Conservation (phyloP, 2,888 invertebrate genomes). For the Acleris holmiana region DNA sequence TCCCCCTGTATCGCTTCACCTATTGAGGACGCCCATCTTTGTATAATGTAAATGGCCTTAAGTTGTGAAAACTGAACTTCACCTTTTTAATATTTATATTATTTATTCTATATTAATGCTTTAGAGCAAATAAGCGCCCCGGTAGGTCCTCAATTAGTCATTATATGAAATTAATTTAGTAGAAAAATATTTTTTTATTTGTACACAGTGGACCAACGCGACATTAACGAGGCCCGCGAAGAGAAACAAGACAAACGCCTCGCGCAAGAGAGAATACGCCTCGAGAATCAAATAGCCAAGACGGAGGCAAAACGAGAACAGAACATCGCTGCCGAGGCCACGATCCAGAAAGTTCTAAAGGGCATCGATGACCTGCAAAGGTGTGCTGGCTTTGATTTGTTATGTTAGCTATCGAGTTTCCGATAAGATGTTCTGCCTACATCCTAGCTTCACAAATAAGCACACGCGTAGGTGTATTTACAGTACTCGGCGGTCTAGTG, state of each 20-base stretch:
- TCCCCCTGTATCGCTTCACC: too few species aligned
- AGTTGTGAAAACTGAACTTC: too few species aligned
- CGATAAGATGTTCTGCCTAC: too few species aligned
- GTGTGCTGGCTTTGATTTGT: constrained; percentile 41
- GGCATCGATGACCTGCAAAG: constrained; percentile 72
- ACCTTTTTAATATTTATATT: too few species aligned
- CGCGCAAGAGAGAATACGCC: constrained; percentile 44
- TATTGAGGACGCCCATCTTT: too few species aligned
- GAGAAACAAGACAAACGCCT: constrained; percentile 60
- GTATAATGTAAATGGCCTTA: too few species aligned
- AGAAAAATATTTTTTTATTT: background rate
- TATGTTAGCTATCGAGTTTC: background rate
- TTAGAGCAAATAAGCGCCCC: too few species aligned
- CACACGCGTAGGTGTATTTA: too few species aligned
- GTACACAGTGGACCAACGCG: constrained; percentile 69
- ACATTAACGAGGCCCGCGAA: constrained; percentile 67
- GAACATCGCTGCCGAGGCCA: constrained; percentile 56
- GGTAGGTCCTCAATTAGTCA: too few species aligned
- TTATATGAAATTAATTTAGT: background rate
- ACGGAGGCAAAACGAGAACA: constrained; percentile 51
- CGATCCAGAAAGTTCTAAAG: constrained; percentile 56
- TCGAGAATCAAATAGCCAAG: constrained; percentile 49
- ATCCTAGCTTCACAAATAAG: too few species aligned
- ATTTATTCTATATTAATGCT: too few species aligned
- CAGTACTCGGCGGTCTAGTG: too few species aligned